Percentiles rank a stretch among this genome's conserved stretches.
phyloP scores from a whole-genome alignment of 1,140 invertebrate genomes.

The Leptinotarsa lineolata region DNA sequence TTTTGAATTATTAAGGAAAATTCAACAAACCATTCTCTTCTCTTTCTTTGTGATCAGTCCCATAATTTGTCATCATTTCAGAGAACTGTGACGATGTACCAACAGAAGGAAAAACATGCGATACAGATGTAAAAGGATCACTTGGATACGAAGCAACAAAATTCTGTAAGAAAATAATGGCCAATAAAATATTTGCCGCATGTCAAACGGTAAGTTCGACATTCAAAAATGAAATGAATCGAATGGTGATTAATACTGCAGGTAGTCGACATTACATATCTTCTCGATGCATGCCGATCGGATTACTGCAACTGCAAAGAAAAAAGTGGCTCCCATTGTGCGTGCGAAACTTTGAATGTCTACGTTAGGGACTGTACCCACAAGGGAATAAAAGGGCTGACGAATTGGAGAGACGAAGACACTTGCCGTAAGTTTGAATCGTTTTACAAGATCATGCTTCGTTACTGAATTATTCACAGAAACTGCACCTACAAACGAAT shows the following conservation, averaged over 20 bases:
- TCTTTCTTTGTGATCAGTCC: no score
- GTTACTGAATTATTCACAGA: no score
- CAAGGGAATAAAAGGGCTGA: conserved; percentile 64
- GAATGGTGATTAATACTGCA: conserved; percentile 32
- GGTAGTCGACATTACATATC: conserved; percentile 62
- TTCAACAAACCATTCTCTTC: no score
- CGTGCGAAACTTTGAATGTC: conserved; percentile 76
- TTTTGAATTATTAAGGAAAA: no score
- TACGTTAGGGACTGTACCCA: conserved; percentile 76
- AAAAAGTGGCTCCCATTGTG: conserved; percentile 65
- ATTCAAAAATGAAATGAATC: conserved; percentile 1
- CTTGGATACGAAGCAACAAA: conserved; percentile 60
- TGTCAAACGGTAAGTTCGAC: conserved; percentile 62
- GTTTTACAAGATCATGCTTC: no score
- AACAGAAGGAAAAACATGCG: conserved; percentile 60
- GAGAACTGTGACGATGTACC: conserved; percentile 66
- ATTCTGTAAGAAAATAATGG: conserved; percentile 68
- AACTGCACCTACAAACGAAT: no score
- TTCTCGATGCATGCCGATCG: conserved; percentile 71
- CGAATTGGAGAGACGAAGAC: conserved; percentile 72
- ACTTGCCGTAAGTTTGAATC: conserved; percentile 73
- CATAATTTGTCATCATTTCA: conserved; percentile 45
- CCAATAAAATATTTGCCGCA: conserved; percentile 65
- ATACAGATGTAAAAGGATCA: conserved; percentile 43
- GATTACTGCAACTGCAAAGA: conserved; percentile 76